Evolutionary conservation across 1,140 invertebrate genomes (phyloP).

Genomic region (Reticulitermes speratus): DNA sequence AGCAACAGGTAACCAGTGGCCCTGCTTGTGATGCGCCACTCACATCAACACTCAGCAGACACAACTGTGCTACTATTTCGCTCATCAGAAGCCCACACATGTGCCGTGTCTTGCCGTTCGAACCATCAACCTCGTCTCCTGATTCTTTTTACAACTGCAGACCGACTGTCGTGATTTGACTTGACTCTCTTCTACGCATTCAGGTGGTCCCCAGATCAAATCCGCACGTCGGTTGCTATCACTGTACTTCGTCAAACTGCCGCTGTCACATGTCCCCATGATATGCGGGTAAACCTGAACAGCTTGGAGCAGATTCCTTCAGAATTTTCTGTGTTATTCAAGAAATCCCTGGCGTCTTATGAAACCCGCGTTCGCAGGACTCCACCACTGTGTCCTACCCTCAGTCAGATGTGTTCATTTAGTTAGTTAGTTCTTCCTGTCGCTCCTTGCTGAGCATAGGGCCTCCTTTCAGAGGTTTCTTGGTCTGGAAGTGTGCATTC

Average conservation of each 20-base stretch:
- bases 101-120: not conserved
- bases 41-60: not conserved
- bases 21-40: not conserved
- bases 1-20: not conserved
- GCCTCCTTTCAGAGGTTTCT: too few species aligned
- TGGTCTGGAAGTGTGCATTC: too few species aligned
- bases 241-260: not conserved
- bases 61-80: not conserved
- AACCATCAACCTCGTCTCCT: not conserved
- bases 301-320: too few species aligned
- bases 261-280: too few species aligned
- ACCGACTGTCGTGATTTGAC: not conserved
- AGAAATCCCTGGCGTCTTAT: too few species aligned
- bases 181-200: not conserved
- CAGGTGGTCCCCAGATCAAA: not conserved
- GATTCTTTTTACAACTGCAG: not conserved
- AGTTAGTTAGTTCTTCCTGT: too few species aligned
- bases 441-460: too few species aligned
- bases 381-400: too few species aligned
- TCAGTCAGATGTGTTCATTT: too few species aligned
- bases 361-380: too few species aligned
- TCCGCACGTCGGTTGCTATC: not conserved
- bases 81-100: not conserved
- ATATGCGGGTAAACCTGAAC: too few species aligned
- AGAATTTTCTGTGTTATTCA: too few species aligned